Percentiles rank a stretch among this genome's conserved stretches.
These are phyloP conservation scores for Arnoldichthys spilopterus DNA, from an alignment of 2,797 vertebrate genomes.

Conservation along the genomic window DNA sequence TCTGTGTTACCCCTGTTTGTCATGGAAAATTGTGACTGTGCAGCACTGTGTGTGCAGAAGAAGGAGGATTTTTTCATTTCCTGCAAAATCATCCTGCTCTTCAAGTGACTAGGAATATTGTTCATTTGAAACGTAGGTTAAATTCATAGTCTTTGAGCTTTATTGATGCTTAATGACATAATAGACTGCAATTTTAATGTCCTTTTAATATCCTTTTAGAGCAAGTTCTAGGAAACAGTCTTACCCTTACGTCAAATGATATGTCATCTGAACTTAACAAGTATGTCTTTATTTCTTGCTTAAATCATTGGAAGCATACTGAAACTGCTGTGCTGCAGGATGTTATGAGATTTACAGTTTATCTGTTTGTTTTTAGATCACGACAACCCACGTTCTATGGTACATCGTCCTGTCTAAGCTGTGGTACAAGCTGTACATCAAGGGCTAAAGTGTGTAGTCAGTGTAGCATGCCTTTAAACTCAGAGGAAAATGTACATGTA, in stretches of 20 bases:
- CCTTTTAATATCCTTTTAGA: conserved; percentile 30
- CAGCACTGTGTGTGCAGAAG: conserved; percentile 58
- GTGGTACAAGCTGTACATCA: conserved; percentile 36
- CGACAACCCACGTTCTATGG: conserved; percentile 36
- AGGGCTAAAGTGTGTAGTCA: neutral
- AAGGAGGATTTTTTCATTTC: conserved; percentile 69
- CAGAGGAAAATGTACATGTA: conserved; percentile 2
- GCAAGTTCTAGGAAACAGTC: neutral
- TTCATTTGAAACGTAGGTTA: conserved; percentile 69
- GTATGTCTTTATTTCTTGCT: conserved; percentile 37
- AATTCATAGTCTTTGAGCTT: neutral
- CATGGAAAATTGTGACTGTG: neutral
- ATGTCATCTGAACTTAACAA: conserved; percentile 32
- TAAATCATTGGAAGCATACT: neutral
- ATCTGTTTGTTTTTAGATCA: conserved; percentile 33
- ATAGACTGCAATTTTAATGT: neutral
- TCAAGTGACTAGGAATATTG: conserved; percentile 46
- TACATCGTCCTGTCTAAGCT: conserved; percentile 41
- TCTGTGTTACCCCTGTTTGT: neutral
- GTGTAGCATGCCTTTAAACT: conserved; percentile 46
- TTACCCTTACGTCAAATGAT: neutral
- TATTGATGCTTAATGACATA: too few relatives aligned
- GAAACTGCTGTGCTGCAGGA: neutral
- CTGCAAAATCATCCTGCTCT: conserved; percentile 71
- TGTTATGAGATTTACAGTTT: neutral